Evolutionary conservation across 1,140 invertebrate species (phyloP).

Genomic region (Zophobas atratus): DNA sequence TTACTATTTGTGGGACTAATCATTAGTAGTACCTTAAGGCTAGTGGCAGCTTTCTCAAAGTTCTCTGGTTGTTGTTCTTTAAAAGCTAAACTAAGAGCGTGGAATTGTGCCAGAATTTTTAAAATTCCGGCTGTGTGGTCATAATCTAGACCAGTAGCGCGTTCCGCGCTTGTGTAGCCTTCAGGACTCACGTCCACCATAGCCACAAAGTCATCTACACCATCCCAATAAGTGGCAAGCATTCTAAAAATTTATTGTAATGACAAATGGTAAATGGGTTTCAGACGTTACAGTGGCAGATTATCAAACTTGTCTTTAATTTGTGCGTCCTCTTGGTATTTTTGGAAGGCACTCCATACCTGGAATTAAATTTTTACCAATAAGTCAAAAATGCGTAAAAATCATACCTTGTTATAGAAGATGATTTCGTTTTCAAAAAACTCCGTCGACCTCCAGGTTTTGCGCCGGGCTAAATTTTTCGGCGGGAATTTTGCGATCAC

Average conservation of each 20-base stretch:
- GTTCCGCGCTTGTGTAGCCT: constrained; percentile 70
- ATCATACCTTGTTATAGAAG: constrained; percentile 74
- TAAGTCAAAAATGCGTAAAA: constrained; percentile 13
- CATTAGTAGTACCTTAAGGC: constrained; percentile 62
- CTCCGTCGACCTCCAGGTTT: constrained; percentile 75
- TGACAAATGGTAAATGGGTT: not conserved
- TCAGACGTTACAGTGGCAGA: constrained; percentile 65
- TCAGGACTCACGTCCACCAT: constrained; percentile 75
- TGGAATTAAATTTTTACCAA: constrained; percentile 50
- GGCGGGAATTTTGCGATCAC: constrained; percentile 77
- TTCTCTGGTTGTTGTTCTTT: constrained; percentile 74
- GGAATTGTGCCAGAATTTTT: constrained; percentile 76
- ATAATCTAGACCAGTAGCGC: constrained; percentile 71
- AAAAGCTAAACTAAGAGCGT: constrained; percentile 79
- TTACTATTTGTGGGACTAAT: not conserved
- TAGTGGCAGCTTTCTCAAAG: constrained; percentile 69
- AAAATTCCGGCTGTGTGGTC: constrained; percentile 71
- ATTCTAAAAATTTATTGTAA: constrained; percentile 67
- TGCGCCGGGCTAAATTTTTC: constrained; percentile 72
- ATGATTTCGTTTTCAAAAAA: constrained; percentile 79
- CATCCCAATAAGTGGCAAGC: constrained; percentile 72
- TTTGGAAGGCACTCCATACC: constrained; percentile 69
- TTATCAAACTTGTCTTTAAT: constrained; percentile 66
- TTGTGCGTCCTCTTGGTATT: constrained; percentile 68
- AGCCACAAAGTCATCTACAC: constrained; percentile 76